Evolutionary conservation across 2,797 vertebrate species (phyloP).

Genomic region (Sebastes trivittatus): DNA sequence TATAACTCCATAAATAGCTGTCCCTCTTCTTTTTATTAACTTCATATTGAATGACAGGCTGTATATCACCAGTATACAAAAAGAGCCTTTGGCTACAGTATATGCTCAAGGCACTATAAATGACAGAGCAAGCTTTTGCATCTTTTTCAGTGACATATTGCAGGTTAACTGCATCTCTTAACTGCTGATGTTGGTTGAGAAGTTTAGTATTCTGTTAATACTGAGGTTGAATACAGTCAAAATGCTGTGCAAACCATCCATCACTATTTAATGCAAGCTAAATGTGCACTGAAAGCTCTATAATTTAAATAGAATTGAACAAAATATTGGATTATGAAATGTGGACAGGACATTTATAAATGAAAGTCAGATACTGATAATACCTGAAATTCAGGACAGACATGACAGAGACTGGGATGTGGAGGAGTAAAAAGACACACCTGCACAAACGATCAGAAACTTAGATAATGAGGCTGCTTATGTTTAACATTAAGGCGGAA

Average conservation of each 20-base stretch:
- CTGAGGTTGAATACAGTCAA: neutral
- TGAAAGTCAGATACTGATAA: neutral
- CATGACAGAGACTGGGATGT: neutral
- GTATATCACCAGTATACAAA: neutral
- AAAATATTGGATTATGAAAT: neutral
- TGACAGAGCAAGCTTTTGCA: neutral
- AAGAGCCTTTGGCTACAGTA: neutral
- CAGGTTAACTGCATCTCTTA: neutral
- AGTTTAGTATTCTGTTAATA: neutral
- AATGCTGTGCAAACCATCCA: neutral
- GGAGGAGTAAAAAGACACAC: neutral
- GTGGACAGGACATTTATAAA: neutral
- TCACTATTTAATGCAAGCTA: neutral
- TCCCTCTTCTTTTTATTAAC: neutral
- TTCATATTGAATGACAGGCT: neutral
- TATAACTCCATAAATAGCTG: neutral
- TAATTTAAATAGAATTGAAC: neutral
- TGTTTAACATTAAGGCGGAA: no score
- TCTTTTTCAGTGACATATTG: neutral
- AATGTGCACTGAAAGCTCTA: neutral
- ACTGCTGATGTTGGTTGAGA: neutral
- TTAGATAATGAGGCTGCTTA: neutral
- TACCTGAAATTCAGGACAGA: neutral
- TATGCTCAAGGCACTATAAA: neutral
- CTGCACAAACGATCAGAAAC: neutral